Evolutionary conservation across 2,113 vertebrate species (phyloP), one percentile per base, ranked within the genome.

Genomic region (Phocoena phocoena): DNA sequence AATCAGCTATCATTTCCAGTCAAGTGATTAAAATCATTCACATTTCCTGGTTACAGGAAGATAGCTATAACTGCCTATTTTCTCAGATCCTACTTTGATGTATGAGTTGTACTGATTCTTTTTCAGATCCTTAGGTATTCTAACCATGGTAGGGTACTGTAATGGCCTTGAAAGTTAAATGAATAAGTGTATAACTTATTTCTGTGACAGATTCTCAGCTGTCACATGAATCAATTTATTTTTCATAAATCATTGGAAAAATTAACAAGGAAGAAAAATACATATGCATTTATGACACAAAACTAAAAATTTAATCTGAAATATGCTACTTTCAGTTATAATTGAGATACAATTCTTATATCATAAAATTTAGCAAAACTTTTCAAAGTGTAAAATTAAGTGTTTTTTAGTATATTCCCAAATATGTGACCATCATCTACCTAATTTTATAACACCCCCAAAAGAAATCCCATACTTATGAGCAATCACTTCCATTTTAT

Each of bases 211-310:
- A 7, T 15, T 88, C 17, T 92, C 21, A 95, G 38, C 28, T 90
- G 6, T 88, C 70, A 93, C 15, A 88, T 87, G 21, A 83, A 68
- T 79, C 62, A n/a, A 0, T 74, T 88, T 93, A n/a, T 85, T 95
- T 77, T 80, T 12, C 28, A 91, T 97, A 84, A 77, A 53, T 92
- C 14, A 65, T 23, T 92, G 5, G 15, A 44, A 93, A 92, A 80
- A 58, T 65, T 58, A 60, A 70, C 14, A 82, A 38, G 50, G 73
- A 92, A 90, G 50, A 79, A 58, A 80, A 80, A 36, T 23, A 36
- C 55, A 65, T 91, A 88, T 68, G 62, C 8, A 77, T 31, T 88
- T 77, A 58, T 15, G 4, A 62, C 15, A 41, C 38, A 96, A 79
- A 90, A 87, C 17, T 12, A 44, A 87, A 95, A 81, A 36, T 13